Conservation (phyloP, 2,797 vertebrate species). For the Phrynocephalus forsythii region DNA sequence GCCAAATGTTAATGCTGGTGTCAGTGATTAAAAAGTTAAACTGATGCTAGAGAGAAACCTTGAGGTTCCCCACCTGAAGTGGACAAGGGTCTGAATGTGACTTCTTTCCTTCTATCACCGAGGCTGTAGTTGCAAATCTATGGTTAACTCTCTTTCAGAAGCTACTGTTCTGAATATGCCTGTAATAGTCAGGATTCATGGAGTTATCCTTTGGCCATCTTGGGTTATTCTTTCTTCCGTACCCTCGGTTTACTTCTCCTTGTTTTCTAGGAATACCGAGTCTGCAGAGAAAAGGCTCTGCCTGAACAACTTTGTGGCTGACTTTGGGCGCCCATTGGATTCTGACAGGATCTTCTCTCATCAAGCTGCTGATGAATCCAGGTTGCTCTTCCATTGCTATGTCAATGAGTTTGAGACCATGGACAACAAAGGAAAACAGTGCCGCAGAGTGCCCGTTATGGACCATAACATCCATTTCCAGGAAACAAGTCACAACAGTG, state of each 20-base stretch:
- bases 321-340: constrained; percentile 76
- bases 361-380: constrained; percentile 80
- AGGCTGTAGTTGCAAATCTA: background rate
- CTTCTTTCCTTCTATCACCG: background rate
- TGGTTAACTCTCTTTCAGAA: background rate
- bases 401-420: constrained; percentile 84
- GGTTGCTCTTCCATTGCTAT: constrained; percentile 88
- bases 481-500: constrained; percentile 69
- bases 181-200: background rate
- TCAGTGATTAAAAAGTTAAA: background rate
- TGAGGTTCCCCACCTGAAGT: background rate
- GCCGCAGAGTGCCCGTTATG: constrained; percentile 55
- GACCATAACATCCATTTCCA: constrained; percentile 67
- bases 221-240: background rate
- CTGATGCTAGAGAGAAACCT: background rate
- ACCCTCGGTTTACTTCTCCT: constrained; percentile 6
- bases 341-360: constrained; percentile 82
- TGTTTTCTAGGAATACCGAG: constrained; percentile 82
- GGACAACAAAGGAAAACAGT: constrained; percentile 69
- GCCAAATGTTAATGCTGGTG: background rate
- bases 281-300: constrained; percentile 81
- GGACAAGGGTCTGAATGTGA: background rate
- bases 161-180: constrained; percentile 13
- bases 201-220: background rate
- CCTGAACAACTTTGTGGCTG: constrained; percentile 83